Evolutionary conservation across 2,888 invertebrate genomes (phyloP), one percentile per base, ranked within the genome.

Genomic region (Antheraea assamensis): DNA sequence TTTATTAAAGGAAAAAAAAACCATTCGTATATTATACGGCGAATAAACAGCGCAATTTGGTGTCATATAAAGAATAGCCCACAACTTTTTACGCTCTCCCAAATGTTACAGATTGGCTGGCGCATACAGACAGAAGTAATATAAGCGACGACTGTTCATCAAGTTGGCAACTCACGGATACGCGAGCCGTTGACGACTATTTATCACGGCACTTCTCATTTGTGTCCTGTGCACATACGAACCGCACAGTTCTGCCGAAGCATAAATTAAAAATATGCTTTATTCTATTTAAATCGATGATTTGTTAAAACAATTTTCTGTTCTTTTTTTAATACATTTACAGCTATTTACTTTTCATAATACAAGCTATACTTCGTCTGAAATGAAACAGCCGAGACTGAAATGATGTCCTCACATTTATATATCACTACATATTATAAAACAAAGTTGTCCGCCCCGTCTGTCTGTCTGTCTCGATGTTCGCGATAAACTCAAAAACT

Each of bases 121-220:
- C 58, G 35, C 72, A 74, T 73, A 61, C 47, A 68, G 72, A 42
- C 49, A 35, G 71, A 42, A 49, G 72, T 68, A 73, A 75, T 75
- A 75, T 71, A 72, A 75, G 70, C 75, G 74, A 76, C 72, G 73
- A 24, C 61, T 74, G 73, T 76, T 76, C 73, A 76, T 74, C 74
- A 74, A 73, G 71, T 73, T 24, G 42, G 42, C 71, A 52, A 61
- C 74, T 72, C 73, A 73, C 71, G 70, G 72, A 75, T 68, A 74
- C 70, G 31, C 73, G 71, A 72, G 70, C 74, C 68, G 75, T 73
- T 71, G 73, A 73, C 73, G 75, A 73, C 74, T 74, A 74, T 74
- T 74, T 74, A 74, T 74, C 74, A 74, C 74, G 74, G 71, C 72
- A 66, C 64, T 71, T 70, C 21, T 61, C 52, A 72, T 74, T 74